Base-by-base conservation (phyloP, 2,888 invertebrate species). In the Alentia gelatinosa region DNA sequence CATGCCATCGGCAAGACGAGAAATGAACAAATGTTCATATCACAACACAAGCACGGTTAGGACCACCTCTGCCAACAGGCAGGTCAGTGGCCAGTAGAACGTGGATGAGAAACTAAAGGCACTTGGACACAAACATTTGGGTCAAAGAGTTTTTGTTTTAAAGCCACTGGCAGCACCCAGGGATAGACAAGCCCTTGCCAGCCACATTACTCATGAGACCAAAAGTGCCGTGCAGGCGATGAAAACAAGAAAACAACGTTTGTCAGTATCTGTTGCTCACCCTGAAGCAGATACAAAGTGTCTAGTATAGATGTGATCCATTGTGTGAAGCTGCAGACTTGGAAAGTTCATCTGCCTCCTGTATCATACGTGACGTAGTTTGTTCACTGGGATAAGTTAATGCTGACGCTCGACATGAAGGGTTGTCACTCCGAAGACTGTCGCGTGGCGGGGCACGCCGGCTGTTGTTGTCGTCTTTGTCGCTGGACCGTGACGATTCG, bases 91-190 rank as follows among this genome's bases (percentile, higher is more conserved):
- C 15, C 35, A 37, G 23, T 37, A 39, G 79, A 39, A 39, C 79
- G 39, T 39, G 39, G 39, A 35, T 79, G 79, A 37, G 68, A 23
- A 79, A 79, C 79, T 79, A 35, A 79, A 79, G 79, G 79, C 79
- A 79, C 79, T 79, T 79, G 79, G 79, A 79, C 79, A 79, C 39
- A 79, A 35, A 79, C 23, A 15, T 79, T 79, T 79, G 37, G 79
- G 79, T 79, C 79, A 35, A 79, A 79, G 39, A 37, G 79, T 79
- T 79, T n/a, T 63, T 33, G 74, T 15, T 68, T 79, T 79, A 79
- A 79, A 79, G 79, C 39, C 79, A 35, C 37, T 37, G 79, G 79
- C 79, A 79, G 79, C 79, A 79, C 79, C 79, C 79, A 39, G 37
- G n/a, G 79, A 35, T 79, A 79, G 56, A 56, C n/a, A n/a, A n/a